Percentiles rank a stretch among this genome's conserved stretches.
Evolutionary conservation across 2,888 invertebrate species (phyloP).

Genomic region (Ypsolopha sequella): DNA sequence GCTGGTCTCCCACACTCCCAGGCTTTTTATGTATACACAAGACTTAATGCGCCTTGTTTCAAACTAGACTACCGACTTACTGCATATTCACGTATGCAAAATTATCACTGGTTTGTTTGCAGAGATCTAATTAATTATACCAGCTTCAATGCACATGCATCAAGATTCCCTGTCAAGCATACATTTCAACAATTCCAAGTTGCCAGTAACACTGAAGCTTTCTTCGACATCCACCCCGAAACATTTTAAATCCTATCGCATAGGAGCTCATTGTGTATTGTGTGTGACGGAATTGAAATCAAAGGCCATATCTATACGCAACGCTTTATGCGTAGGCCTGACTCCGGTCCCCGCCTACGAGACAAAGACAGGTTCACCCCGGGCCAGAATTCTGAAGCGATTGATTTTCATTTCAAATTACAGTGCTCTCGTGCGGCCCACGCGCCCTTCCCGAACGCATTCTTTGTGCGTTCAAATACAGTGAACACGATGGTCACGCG

Average conservation of each 20-base stretch:
- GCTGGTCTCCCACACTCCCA: conserved; percentile 45
- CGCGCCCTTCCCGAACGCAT: conserved; percentile 41
- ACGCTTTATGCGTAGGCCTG: conserved; percentile 31
- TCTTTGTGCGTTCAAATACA: conserved; percentile 41
- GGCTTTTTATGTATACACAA: conserved; percentile 39
- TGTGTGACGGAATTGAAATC: neutral
- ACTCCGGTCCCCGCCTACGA: conserved; percentile 42
- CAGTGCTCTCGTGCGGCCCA: conserved; percentile 38
- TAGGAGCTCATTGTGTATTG: neutral
- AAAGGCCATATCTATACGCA: conserved; percentile 26
- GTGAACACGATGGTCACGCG: conserved; percentile 26
- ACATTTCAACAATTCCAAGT: neutral
- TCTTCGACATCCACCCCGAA: neutral
- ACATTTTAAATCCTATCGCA: neutral
- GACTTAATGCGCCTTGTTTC: conserved; percentile 29
- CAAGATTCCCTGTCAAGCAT: neutral
- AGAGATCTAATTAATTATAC: conserved; percentile 2
- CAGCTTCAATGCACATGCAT: neutral
- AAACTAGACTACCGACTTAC: conserved; percentile 30
- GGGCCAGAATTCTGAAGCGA: conserved; percentile 40
- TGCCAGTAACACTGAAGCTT: neutral
- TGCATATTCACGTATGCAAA: conserved; percentile 54
- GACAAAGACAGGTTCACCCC: conserved; percentile 35
- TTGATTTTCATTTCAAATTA: conserved; percentile 64
- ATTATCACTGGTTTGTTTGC: conserved; percentile 14